Percentiles rank a stretch among this genome's conserved stretches.
Conservation (phyloP, 2,888 invertebrate genomes). For the Lithophane ornitopus region DNA sequence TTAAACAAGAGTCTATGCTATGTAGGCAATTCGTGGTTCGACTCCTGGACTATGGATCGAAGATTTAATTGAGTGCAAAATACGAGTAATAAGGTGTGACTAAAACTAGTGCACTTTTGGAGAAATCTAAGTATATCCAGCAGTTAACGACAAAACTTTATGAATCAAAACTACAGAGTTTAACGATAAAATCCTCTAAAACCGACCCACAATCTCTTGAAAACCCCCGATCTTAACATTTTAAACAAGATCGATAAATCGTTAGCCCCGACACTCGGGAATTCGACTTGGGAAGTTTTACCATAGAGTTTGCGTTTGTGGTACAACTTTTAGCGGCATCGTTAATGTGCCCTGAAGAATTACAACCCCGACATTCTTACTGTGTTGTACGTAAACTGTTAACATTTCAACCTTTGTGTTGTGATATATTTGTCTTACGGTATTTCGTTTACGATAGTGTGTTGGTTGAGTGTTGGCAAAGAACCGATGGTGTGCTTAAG, state of each 20-base stretch:
- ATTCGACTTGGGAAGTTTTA: conserved; percentile 44
- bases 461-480: conserved; percentile 16
- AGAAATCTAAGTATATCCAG: background rate
- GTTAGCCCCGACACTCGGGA: conserved; percentile 38
- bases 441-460: conserved; percentile 38
- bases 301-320: conserved; percentile 60
- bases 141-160: conserved; percentile 13
- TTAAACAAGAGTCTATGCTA: background rate
- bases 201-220: conserved; percentile 11
- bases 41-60: too few relatives aligned
- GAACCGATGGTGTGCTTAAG: conserved; percentile 15
- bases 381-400: conserved; percentile 56
- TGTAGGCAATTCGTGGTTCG: too few relatives aligned
- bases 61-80: background rate
- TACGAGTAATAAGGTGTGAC: background rate
- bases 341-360: conserved; percentile 68
- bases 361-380: conserved; percentile 58
- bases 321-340: conserved; percentile 57
- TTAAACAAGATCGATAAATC: conserved; percentile 65
- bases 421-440: conserved; percentile 53
- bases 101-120: background rate
- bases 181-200: conserved; percentile 24
- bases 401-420: conserved; percentile 58
- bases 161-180: conserved; percentile 21
- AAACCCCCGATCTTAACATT: conserved; percentile 45